phyloP scores from a whole-genome alignment of 2,113 vertebrate species.

The Oryzias curvinotus region DNA sequence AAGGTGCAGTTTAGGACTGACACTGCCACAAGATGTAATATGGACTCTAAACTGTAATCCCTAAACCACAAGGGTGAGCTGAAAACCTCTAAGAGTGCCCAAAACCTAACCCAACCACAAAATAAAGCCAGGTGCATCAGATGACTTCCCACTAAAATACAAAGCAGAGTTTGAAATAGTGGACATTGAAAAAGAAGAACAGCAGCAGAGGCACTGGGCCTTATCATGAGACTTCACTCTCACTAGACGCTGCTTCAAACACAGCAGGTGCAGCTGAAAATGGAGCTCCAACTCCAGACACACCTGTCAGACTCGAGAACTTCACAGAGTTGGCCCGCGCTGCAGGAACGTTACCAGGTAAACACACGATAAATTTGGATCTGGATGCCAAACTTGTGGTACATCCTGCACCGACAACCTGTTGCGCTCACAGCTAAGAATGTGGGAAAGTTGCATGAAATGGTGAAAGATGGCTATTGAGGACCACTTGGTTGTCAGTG shows the following conservation, averaged over 20 bases:
- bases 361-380: not conserved
- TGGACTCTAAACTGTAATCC: not conserved
- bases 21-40: not conserved
- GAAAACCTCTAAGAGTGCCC: not conserved
- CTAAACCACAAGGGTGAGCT: not conserved
- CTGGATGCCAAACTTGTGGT: not conserved
- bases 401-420: slow-evolving; percentile 2
- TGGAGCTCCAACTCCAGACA: too few relatives aligned
- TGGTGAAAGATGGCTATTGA: too few relatives aligned
- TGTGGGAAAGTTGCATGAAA: not conserved
- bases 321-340: not conserved
- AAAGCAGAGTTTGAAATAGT: not conserved
- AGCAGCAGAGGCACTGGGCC: too few relatives aligned
- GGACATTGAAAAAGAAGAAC: too few relatives aligned
- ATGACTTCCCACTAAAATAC: not conserved
- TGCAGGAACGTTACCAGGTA: not conserved
- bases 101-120: not conserved
- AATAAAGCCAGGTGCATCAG: not conserved
- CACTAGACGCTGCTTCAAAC: too few relatives aligned
- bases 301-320: not conserved
- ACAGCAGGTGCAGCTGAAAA: too few relatives aligned
- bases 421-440: not conserved
- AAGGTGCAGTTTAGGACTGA: not conserved
- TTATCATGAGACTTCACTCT: too few relatives aligned
- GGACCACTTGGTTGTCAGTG: too few relatives aligned